Evolutionary conservation across 1,140 invertebrate genomes (phyloP), one percentile per base, ranked within the genome.

Genomic region (Pygmarrhopalites habei): DNA sequence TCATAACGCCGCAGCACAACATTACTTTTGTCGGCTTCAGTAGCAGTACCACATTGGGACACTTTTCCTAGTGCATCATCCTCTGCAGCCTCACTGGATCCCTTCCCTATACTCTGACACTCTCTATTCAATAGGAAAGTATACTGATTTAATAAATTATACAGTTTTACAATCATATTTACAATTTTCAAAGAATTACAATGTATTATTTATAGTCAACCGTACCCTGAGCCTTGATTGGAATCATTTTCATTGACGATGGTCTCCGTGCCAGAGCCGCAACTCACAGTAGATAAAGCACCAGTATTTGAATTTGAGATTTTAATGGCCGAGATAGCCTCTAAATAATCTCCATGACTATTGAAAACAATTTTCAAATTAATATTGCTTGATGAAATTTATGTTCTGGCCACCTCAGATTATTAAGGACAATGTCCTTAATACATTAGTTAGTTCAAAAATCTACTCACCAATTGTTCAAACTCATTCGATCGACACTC

Each of bases 271-370:
- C 62, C 66, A 4, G 66, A 68, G 14, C 66, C 66, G 19, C 60
- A 61, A 28, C 64, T 68, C 0, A 60, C 46, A n/a, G 56, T 56
- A 26, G 68, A 67, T 14, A 44, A 29, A n/a, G 62, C 60, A 0
- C 62, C 58, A 17, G 69, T 66, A 19, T 63, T 62, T 41, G 69
- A 66, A 58, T 71, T 68, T 25, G 67, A 69, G 32, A 59, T 66
- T 66, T 71, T 71, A n/a, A 71, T 71, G 1, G 69, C 69, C 28
- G 69, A 71, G 55, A 71, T 71, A 15, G 69, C 69, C 59, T 71
- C 69, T 26, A 71, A 46, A 32, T 71, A 71, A 46, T 68, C 69
- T 52, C n/a, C n/a, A n/a, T n/a, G n/a, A n/a, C n/a, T n/a, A n/a
- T n/a, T n/a, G n/a, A n/a, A n/a, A n/a, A n/a, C n/a, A n/a, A n/a